Conservation (phyloP, 2,113 vertebrate genomes). For the Catharus bicknelli region DNA sequence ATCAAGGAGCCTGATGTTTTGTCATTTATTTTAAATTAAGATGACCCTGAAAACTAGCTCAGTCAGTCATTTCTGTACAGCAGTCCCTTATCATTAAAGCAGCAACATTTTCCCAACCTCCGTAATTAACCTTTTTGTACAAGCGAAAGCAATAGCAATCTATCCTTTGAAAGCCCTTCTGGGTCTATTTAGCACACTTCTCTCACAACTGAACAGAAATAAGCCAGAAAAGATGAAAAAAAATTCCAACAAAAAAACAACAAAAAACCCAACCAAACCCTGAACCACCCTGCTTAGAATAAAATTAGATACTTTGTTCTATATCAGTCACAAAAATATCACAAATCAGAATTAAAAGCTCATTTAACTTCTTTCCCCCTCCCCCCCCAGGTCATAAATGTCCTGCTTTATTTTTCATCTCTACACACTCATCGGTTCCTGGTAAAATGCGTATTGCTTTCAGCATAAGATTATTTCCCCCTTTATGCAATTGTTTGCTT, state of each 20-base stretch:
- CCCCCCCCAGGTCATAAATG: background rate
- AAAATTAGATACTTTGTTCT: conserved; percentile 49
- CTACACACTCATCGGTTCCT: background rate
- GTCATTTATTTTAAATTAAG: conserved; percentile 60
- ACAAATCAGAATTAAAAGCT: conserved; percentile 34
- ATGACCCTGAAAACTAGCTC: conserved; percentile 61
- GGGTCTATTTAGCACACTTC: conserved; percentile 47
- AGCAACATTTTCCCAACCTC: conserved; percentile 50
- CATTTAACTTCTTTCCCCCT: background rate
- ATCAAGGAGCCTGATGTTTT: conserved; percentile 59
- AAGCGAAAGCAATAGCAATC: conserved; percentile 32
- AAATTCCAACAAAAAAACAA: background rate
- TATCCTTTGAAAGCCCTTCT: conserved; percentile 59
- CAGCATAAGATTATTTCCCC: conserved; percentile 31
- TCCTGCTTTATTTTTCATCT: conserved; percentile 10
- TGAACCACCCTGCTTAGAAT: background rate
- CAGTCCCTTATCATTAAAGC: conserved; percentile 54
- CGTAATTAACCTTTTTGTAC: conserved; percentile 61
- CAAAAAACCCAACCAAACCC: background rate
- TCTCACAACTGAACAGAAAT: conserved; percentile 54
- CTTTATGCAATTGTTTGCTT: conserved; percentile 60
- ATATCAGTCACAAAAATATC: background rate
- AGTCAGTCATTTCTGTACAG: conserved; percentile 37
- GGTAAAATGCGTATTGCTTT: conserved; percentile 51
- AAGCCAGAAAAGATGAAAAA: background rate